phyloP scores from a whole-genome alignment of 92 coral and sea anemone genomes.

The Umimayanthus kanabou region DNA sequence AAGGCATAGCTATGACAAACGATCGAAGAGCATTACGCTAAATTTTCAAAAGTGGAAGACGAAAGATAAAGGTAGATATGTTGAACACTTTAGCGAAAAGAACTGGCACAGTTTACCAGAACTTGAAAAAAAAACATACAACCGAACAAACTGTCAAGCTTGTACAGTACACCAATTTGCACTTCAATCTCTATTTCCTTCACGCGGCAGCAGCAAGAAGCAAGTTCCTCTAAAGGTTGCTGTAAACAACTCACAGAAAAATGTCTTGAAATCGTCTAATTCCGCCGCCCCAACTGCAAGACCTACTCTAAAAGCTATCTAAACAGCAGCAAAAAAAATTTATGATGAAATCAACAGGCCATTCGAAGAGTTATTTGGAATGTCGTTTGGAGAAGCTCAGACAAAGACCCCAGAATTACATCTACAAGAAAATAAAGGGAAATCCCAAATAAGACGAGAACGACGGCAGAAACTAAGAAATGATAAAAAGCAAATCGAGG shows the following conservation, averaged over 20 bases:
- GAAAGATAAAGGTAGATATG: too few species aligned
- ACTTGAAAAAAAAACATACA: conserved; percentile 10
- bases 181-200: conserved; percentile 26
- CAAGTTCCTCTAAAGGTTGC: conserved; percentile 20
- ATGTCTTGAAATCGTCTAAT: conserved; percentile 26
- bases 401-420: conserved; percentile 49
- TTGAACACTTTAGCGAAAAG: conserved; percentile 22
- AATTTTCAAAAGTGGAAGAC: too few species aligned
- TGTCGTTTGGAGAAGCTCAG: conserved; percentile 56
- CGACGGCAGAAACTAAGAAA: conserved; percentile 42
- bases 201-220: conserved; percentile 10
- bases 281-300: conserved; percentile 12
- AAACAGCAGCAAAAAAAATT: conserved; percentile 42
- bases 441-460: conserved; percentile 42
- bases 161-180: conserved; percentile 14
- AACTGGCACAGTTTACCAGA: conserved; percentile 21
- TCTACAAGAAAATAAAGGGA: conserved; percentile 43
- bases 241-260: background rate
- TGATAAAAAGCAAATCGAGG: conserved; percentile 42
- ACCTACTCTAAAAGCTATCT: conserved; percentile 39
- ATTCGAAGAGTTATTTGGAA: conserved; percentile 46
- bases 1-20: too few species aligned
- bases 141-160: conserved; percentile 17
- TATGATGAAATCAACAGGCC: conserved; percentile 38
- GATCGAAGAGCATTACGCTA: too few species aligned